phyloP scores from a whole-genome alignment of 2,888 invertebrate genomes.

The Lordiphosa andalusiaca region DNA sequence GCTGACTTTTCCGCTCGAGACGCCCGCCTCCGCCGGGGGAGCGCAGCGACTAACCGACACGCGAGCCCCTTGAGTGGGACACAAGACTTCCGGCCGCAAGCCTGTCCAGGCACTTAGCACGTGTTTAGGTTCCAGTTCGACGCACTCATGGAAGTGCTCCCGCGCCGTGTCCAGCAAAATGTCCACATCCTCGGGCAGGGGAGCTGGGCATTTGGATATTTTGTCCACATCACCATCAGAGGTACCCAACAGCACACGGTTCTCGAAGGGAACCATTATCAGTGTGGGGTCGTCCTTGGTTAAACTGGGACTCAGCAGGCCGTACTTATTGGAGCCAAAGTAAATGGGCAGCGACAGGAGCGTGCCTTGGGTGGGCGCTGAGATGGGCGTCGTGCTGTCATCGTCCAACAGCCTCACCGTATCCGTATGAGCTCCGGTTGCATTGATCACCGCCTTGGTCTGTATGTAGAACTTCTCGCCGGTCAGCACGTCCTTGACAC shows the following conservation, averaged over 20 bases:
- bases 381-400: constrained; percentile 91
- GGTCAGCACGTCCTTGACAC: constrained; percentile 87
- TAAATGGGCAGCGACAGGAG: constrained; percentile 89
- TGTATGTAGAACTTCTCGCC: constrained; percentile 90
- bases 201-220: constrained; percentile 93
- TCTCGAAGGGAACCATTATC: constrained; percentile 99
- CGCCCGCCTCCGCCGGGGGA: neutral
- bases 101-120: constrained; percentile 98
- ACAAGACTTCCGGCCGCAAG: constrained; percentile 95
- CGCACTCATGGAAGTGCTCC: constrained; percentile 95
- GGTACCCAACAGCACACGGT: constrained; percentile 94
- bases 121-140: constrained; percentile 97
- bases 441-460: constrained; percentile 97
- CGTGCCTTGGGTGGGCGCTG: constrained; percentile 77
- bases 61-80: constrained; percentile 97
- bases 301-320: constrained; percentile 96
- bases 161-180: constrained; percentile 97
- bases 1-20: constrained; percentile 84
- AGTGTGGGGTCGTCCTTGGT: constrained; percentile 96
- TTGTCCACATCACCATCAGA: constrained; percentile 93
- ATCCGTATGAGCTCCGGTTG: constrained; percentile 98
- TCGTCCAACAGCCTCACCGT: constrained; percentile 95
- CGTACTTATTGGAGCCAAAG: constrained; percentile 98
- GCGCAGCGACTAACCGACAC: neutral
- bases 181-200: constrained; percentile 97